Base-by-base conservation (phyloP, 30 jellyfish, hydroid and myxozoan genomes). In the Chrysaora quinquecirrha region DNA sequence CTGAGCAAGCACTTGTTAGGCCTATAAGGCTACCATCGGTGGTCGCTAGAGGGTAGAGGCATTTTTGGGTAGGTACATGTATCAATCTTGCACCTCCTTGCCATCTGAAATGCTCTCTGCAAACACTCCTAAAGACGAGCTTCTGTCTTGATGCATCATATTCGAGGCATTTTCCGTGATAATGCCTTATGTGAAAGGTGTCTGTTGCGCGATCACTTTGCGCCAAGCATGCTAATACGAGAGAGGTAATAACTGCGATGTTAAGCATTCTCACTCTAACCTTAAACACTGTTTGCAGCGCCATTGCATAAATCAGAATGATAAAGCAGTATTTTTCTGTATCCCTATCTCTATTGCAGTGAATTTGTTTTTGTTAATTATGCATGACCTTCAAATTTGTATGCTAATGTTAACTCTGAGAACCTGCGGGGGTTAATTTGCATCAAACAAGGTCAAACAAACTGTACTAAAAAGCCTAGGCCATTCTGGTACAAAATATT, bases 91-190 rank as follows among this genome's bases (percentile, higher is more conserved):
- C 81, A 23, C 85, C 80, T 18, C 71, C 73, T 23, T 62, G 60
- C 92, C 92, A 82, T 0, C 48, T 34, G 71, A 82, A 82, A 28
- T 58, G 63, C 32, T 68, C 85, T 3, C 85, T 61, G 79, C 92
- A 82, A 48, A 70, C 11, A 11, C 64, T 7, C 28, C 58, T 48
- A 67, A 48, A 82, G 22, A 68, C 70, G 71, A 82, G 73, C 7
- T 62, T 56, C 3, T 52, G 54, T 3, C 54, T 38, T 71, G 20
- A 73, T 22, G 65, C 80, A 33, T 27, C 48, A 48, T 30, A 70
- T 52, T 56, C 85, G n/a, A 82, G 2, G 54, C 92, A 82, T 22
- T 38, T 67, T 32, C 85, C 81, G 49, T 3, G 1, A 74, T 0
- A 31, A 9, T 82, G 79, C 47, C 92, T 78, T 4, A 82, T 34